Conservation (phyloP, 2,797 vertebrate species). For the Gallinago stenura region DNA sequence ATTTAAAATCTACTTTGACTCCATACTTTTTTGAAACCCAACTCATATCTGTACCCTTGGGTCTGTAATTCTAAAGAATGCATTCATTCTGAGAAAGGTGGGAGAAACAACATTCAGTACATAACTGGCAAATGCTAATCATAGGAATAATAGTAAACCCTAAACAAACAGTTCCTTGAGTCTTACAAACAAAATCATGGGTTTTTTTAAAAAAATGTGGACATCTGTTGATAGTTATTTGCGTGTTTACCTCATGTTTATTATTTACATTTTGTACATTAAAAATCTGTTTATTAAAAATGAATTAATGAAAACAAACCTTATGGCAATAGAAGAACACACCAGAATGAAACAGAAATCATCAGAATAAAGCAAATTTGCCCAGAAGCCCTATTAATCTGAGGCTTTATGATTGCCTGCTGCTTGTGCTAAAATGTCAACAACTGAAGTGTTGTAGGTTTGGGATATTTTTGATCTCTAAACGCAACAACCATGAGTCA, state of each 20-base stretch:
- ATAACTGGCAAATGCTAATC: not conserved
- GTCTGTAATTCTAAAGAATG: not conserved
- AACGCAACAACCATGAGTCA: conserved; percentile 9
- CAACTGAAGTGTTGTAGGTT: conserved; percentile 7
- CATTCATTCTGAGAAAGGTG: not conserved
- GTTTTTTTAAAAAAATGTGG: not conserved
- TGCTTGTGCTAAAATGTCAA: conserved; percentile 32
- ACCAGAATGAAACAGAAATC: not conserved
- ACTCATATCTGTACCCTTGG: not conserved
- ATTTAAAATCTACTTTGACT: not conserved
- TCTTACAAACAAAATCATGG: not conserved
- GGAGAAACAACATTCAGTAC: not conserved
- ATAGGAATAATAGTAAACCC: not conserved
- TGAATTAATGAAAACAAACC: not conserved
- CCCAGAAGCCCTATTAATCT: conserved; percentile 30
- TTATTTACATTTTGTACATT: not conserved
- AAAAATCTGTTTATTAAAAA: not conserved
- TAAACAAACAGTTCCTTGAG: not conserved
- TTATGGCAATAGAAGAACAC: not conserved
- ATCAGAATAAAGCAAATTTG: conserved; percentile 17
- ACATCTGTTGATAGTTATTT: not conserved
- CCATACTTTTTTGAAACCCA: not conserved
- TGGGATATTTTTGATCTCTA: conserved; percentile 52
- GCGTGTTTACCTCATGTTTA: not conserved
- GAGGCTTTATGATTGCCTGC: conserved; percentile 30